Conservation (phyloP, 2,797 vertebrate genomes). For the Scolopax rusticola region DNA sequence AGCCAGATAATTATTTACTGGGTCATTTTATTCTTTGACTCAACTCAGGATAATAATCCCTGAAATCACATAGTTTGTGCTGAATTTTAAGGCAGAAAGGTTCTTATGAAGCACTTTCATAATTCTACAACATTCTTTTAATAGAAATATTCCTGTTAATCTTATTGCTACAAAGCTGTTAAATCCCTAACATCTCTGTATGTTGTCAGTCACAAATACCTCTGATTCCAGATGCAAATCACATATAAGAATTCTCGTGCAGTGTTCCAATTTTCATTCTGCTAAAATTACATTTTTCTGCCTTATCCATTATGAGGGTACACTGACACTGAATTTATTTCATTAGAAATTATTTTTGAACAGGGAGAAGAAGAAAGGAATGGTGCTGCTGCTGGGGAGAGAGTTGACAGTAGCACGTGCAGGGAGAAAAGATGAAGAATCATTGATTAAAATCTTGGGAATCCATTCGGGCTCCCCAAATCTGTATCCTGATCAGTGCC, state of each 20-base stretch:
- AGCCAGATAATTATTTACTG: neutral
- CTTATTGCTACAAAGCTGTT: neutral
- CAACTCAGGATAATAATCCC: neutral
- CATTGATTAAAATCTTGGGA: neutral
- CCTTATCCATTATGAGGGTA: neutral
- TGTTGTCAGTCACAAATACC: neutral
- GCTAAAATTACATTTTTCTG: neutral
- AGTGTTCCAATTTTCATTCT: neutral
- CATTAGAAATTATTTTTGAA: neutral
- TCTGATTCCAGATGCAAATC: neutral
- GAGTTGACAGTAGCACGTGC: neutral
- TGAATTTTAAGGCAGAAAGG: neutral
- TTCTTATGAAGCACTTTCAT: neutral
- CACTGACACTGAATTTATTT: neutral
- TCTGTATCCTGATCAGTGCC: no score
- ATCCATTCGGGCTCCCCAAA: neutral
- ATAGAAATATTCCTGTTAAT: neutral
- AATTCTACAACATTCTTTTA: neutral
- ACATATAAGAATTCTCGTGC: neutral
- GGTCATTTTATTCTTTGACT: neutral
- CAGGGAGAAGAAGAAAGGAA: neutral
- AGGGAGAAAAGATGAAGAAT: neutral
- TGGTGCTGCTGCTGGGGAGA: neutral
- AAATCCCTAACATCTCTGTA: neutral
- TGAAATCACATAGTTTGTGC: neutral